Evolutionary conservation across 2,888 invertebrate species (phyloP).

Genomic region (Acrobasis suavella): DNA sequence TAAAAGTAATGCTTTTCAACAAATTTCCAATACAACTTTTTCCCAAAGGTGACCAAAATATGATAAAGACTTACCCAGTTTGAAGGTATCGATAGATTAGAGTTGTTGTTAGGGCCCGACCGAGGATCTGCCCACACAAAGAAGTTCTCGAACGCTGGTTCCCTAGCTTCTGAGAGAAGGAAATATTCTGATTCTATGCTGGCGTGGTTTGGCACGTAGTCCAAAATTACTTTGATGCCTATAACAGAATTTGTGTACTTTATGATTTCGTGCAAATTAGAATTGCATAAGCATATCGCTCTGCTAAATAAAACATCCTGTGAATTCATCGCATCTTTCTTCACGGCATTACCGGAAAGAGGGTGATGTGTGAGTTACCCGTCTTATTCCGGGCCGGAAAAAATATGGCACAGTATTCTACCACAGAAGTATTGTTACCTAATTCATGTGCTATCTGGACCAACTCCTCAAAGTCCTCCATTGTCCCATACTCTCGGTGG

Average conservation of each 20-base stretch:
- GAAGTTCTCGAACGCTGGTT: conserved; percentile 85
- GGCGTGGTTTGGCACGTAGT: conserved; percentile 85
- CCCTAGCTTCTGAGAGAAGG: conserved; percentile 80
- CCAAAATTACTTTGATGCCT: conserved; percentile 78
- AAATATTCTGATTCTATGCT: conserved; percentile 92
- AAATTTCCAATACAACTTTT: no score
- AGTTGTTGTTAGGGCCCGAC: conserved; percentile 50
- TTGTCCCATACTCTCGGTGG: conserved; percentile 86
- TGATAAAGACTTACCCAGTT: conserved; percentile 64
- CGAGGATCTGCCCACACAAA: conserved; percentile 87
- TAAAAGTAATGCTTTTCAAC: no score
- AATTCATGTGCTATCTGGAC: conserved; percentile 73
- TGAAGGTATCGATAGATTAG: conserved; percentile 57
- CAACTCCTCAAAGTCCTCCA: conserved; percentile 85
- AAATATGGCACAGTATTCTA: not conserved
- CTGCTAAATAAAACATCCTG: no score
- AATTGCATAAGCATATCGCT: no score
- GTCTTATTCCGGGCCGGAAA: not conserved
- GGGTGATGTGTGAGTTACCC: no score
- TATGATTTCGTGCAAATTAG: no score
- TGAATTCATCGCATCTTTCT: no score
- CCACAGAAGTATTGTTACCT: conserved; percentile 45
- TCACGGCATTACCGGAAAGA: no score
- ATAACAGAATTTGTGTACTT: conserved; percentile 6
- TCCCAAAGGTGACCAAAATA: not conserved